Percentiles rank a stretch among this genome's conserved stretches.
phyloP scores from a whole-genome alignment of 2,797 vertebrate species.

The Silurus aristotelis region DNA sequence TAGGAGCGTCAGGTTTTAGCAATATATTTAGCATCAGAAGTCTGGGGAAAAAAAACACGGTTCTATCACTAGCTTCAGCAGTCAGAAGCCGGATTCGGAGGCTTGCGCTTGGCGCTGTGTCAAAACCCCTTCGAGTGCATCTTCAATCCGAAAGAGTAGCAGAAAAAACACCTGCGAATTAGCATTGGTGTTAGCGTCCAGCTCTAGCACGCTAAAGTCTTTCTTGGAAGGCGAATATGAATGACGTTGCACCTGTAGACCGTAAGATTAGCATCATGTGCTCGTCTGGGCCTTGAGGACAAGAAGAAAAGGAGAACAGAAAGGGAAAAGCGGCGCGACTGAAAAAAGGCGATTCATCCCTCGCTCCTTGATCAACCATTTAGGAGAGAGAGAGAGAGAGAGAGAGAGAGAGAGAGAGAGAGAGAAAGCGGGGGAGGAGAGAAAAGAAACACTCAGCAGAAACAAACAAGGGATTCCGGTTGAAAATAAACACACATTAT shows the following conservation, averaged over 20 bases:
- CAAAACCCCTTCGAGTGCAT: not conserved
- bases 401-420: slow-evolving; percentile 76
- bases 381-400: slow-evolving; percentile 75
- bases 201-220: slow-evolving; percentile 22
- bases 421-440: slow-evolving; percentile 67
- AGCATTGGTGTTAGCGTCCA: slow-evolving; percentile 39
- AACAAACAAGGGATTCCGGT: slow-evolving; percentile 78
- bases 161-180: slow-evolving; percentile 42
- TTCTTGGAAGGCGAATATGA: slow-evolving; percentile 30
- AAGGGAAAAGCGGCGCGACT: slow-evolving; percentile 69
- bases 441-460: slow-evolving; percentile 36
- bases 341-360: slow-evolving; percentile 64
- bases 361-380: slow-evolving; percentile 78
- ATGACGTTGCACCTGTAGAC: slow-evolving; percentile 45
- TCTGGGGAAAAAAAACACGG: too few species aligned
- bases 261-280: slow-evolving; percentile 44
- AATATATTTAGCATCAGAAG: not conserved
- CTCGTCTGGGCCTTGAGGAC: slow-evolving; percentile 32
- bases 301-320: slow-evolving; percentile 21
- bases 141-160: not conserved
- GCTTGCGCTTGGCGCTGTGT: not conserved
- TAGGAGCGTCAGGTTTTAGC: not conserved
- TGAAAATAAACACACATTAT: slow-evolving; percentile 83
- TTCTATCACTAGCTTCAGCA: too few species aligned
- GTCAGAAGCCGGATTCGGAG: not conserved